Conservation (phyloP, 2,797 vertebrate genomes). For the Rallus crepitans region DNA sequence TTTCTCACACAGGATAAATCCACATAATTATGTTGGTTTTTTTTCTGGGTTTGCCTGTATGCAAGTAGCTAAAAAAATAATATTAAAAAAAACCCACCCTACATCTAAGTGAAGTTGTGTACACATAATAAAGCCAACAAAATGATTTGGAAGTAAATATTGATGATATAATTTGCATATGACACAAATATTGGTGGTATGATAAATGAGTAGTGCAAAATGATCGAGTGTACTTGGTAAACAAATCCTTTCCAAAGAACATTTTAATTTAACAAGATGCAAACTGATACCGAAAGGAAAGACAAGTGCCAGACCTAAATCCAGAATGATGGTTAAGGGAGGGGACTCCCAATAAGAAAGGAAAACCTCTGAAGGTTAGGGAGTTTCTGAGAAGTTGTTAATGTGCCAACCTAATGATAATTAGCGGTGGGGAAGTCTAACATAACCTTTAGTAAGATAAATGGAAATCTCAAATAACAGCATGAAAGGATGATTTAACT, state of each 20-base stretch:
- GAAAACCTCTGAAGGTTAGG: neutral
- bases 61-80: neutral
- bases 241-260: neutral
- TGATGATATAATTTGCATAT: neutral
- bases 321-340: neutral
- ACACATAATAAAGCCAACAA: neutral
- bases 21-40: neutral
- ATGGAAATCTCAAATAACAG: neutral
- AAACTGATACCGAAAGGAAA: neutral
- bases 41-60: neutral
- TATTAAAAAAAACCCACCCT: neutral
- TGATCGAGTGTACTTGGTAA: neutral
- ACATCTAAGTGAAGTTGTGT: neutral
- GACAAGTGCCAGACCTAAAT: neutral
- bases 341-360: neutral
- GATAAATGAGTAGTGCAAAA: neutral
- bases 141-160: neutral
- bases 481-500: neutral
- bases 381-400: neutral
- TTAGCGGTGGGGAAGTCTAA: neutral
- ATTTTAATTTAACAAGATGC: neutral
- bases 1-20: neutral
- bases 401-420: neutral
- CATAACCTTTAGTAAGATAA: neutral
- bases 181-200: neutral